phyloP scores from a whole-genome alignment of 2,797 vertebrate genomes.

The Xiphophorus birchmanni region DNA sequence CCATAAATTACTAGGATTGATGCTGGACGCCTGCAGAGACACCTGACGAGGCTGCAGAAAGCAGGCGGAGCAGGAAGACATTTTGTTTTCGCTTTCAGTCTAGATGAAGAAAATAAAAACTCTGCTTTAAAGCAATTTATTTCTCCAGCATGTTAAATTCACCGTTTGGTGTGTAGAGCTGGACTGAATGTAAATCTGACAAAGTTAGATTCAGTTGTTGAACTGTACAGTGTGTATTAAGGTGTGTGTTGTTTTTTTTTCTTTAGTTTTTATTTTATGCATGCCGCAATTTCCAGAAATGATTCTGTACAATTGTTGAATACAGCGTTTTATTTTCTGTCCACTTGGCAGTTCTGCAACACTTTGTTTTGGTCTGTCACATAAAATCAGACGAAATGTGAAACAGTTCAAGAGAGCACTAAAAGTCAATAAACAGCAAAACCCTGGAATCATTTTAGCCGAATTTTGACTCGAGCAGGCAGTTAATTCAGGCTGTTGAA shows the following conservation, averaged over 20 bases:
- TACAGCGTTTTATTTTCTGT: background rate
- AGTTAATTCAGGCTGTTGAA: background rate
- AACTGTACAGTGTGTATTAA: background rate
- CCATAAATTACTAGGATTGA: conserved; percentile 70
- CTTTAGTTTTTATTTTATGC: background rate
- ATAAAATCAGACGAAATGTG: background rate
- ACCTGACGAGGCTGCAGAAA: background rate
- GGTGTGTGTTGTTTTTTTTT: background rate
- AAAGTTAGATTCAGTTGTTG: background rate
- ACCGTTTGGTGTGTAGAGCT: background rate
- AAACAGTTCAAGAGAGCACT: background rate
- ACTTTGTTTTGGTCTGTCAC: background rate
- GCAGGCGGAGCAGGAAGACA: background rate
- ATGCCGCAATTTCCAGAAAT: background rate
- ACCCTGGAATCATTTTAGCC: background rate
- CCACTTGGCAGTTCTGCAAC: background rate
- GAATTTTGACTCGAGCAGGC: background rate
- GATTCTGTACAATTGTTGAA: background rate
- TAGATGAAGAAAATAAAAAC: background rate
- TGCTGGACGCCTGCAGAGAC: conserved; percentile 29
- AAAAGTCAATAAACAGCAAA: background rate
- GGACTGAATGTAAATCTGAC: background rate
- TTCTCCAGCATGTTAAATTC: background rate
- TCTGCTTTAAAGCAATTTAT: background rate
- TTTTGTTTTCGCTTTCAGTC: background rate